Evolutionary conservation across 2,888 invertebrate genomes (phyloP).

Genomic region (Polydesmus complanatus): DNA sequence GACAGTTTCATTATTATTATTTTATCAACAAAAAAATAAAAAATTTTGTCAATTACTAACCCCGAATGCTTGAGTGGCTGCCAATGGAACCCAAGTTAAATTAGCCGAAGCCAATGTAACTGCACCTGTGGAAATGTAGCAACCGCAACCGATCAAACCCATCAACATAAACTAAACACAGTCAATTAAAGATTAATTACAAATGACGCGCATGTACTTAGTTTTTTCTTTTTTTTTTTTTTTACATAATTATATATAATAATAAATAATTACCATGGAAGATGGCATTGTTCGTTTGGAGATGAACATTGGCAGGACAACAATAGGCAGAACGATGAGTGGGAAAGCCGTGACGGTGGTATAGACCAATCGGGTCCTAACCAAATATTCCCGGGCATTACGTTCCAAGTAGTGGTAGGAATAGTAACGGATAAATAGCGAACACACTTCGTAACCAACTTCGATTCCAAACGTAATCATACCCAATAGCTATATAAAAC

Average conservation of each 20-base stretch:
- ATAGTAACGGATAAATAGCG: constrained; percentile 11
- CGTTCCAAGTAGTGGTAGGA: constrained; percentile 12
- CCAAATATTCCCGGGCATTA: constrained; percentile 12
- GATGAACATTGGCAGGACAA: constrained; percentile 8
- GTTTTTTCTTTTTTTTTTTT: background rate
- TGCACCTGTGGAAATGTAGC: constrained; percentile 12
- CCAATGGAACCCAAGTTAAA: constrained; percentile 11
- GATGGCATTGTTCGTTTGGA: constrained; percentile 1
- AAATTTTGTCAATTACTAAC: constrained; percentile 2
- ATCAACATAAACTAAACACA: constrained; percentile 4
- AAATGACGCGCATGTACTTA: background rate
- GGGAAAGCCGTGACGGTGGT: constrained; percentile 11
- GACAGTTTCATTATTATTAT: background rate
- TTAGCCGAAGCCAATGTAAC: constrained; percentile 11
- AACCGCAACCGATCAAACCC: constrained; percentile 7
- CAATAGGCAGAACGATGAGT: constrained; percentile 7
- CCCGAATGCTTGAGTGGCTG: constrained; percentile 12
- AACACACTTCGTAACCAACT: constrained; percentile 9
- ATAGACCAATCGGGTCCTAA: constrained; percentile 11
- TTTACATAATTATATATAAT: background rate
- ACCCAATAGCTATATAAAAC: constrained; percentile 10
- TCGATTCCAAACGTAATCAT: constrained; percentile 5
- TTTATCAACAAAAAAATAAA: background rate
- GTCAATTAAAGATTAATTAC: background rate
- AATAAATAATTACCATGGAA: constrained; percentile 2